Base-by-base conservation (phyloP, 1,140 invertebrate species). In the Varroa destructor region DNA sequence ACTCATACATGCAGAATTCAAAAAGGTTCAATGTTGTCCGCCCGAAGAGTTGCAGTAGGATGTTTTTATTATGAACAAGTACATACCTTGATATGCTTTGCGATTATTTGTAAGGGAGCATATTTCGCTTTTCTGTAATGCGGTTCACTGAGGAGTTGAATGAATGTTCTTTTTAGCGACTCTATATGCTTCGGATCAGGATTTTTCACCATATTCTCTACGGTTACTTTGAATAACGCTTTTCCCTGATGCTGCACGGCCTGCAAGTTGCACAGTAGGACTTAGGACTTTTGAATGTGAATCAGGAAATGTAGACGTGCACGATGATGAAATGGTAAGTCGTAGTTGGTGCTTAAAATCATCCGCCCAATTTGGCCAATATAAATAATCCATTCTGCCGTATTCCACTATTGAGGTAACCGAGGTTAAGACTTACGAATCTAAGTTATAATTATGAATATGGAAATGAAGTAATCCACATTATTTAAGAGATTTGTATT, bases 71-170 rank as follows among this genome's bases (percentile, higher is more conserved):
- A 51, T 51, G 3, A 51, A 46, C 2, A 14, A 14, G 61, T 1
- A 37, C 61, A 40, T 40, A 67, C 61, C 46, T 67, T 67, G 61
- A 67, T 37, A 8, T 67, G 61, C 46, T 67, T 67, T 46, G 61
- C 61, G 8, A 67, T 67, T 1, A 67, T 67, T 40, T 40, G 40
- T 37, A 67, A 67, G 61, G 61, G 61, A 2, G 61, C 61, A 8
- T 67, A 67, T 40, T 67, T 67, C 40, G 40, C 46, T 46, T 67
- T 67, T 37, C 46, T 67, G 61, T 67, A 40, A 37, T 67, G 61
- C 40, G 61, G 61, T 46, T 67, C 61, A 36, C 3, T 12, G 36
- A 67, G 61, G 2, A 67, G 14, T n/a, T 46, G 61, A 12, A 12
- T 37, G 37, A 67, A 67, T 40, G 61, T 67, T 37, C 12, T 12